These are phyloP conservation scores for Augochlora pura DNA, from an alignment of 1,140 invertebrate species.

Conservation along the genomic window DNA sequence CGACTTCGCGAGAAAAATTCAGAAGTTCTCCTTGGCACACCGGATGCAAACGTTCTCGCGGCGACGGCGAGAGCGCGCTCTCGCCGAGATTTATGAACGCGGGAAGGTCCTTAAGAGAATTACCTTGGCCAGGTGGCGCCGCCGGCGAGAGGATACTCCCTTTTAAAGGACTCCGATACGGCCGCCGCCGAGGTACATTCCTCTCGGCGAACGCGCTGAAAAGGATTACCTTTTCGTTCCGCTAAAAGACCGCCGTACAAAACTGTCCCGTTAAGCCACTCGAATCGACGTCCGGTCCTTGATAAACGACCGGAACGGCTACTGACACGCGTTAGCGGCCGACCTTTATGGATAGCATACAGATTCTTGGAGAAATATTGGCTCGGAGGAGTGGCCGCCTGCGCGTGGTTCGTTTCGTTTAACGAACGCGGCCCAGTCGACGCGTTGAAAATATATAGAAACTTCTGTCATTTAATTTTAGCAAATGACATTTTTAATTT, in stretches of 20 bases:
- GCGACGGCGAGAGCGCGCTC: not conserved
- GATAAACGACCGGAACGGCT: slow-evolving; percentile 15
- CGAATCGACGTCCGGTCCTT: slow-evolving; percentile 2
- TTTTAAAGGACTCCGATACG: slow-evolving; percentile 46
- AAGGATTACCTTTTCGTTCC: slow-evolving; percentile 54
- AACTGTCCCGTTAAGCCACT: slow-evolving; percentile 24
- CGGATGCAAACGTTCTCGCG: slow-evolving; percentile 35
- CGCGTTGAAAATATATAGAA: too few relatives aligned
- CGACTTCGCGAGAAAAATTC: too few relatives aligned
- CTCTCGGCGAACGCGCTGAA: slow-evolving; percentile 52
- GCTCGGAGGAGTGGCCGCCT: not conserved
- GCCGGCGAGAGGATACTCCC: slow-evolving; percentile 29
- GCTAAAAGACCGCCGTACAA: slow-evolving; percentile 37
- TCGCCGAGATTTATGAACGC: slow-evolving; percentile 50
- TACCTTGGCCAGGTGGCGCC: slow-evolving; percentile 49
- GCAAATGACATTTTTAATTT: too few relatives aligned
- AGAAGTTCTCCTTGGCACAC: too few relatives aligned
- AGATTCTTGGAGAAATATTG: not conserved
- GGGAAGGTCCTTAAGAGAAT: slow-evolving; percentile 55
- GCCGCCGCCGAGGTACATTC: slow-evolving; percentile 20
- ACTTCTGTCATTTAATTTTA: too few relatives aligned
- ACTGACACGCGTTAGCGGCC: not conserved
- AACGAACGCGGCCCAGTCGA: too few relatives aligned
- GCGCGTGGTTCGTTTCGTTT: not conserved
- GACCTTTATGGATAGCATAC: not conserved